Percentiles rank a stretch among this genome's conserved stretches.
Conservation (phyloP, 2,797 vertebrate species). For the Hylomyscus alleni region DNA sequence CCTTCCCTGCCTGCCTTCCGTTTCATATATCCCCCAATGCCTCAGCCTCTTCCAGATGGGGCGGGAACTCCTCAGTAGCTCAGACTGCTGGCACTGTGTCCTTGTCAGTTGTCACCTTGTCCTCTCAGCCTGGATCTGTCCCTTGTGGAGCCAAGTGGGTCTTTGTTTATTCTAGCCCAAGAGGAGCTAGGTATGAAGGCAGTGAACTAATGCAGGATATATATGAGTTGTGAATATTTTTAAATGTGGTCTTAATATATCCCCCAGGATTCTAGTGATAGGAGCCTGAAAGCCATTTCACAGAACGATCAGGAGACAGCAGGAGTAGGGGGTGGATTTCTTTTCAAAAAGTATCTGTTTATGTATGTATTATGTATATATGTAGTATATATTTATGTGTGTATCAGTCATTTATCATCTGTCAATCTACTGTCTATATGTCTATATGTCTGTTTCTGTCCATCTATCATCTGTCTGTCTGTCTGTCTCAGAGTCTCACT, state of each 20-base stretch:
- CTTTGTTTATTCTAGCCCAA: slow-evolving; percentile 1
- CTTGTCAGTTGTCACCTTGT: not conserved
- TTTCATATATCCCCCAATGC: not conserved
- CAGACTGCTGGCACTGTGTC: not conserved
- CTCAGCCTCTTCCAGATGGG: not conserved
- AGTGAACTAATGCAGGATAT: not conserved
- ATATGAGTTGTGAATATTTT: not conserved
- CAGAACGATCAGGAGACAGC: not conserved
- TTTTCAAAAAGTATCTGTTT: not conserved
- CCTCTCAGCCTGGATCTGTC: not conserved
- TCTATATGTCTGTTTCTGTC: not conserved
- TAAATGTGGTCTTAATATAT: not conserved
- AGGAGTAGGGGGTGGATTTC: not conserved
- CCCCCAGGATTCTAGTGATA: not conserved
- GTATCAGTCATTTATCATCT: not conserved
- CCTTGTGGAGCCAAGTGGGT: not conserved
- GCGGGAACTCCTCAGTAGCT: not conserved
- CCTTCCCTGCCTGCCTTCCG: not conserved
- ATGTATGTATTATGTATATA: not conserved
- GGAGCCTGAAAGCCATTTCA: slow-evolving; percentile 1
- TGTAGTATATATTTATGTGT: not conserved
- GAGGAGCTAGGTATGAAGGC: not conserved
- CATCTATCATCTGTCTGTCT: too few relatives aligned
- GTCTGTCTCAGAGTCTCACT: not conserved
- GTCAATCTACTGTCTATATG: not conserved